Evolutionary conservation across 2,113 vertebrate genomes (phyloP).

Genomic region (Corynorhinus townsendii): DNA sequence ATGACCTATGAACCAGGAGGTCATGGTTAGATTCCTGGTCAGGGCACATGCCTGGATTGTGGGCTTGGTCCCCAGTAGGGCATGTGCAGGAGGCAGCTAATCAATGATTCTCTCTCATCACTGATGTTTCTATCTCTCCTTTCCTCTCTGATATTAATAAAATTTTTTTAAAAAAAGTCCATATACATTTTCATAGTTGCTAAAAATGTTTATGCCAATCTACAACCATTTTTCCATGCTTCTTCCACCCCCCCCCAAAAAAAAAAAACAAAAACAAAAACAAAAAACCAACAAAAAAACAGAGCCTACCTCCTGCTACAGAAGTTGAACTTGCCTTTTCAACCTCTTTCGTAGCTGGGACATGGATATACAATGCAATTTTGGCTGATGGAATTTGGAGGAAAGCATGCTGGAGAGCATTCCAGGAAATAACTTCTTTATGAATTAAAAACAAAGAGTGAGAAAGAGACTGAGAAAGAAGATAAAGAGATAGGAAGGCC

Average conservation of each 20-base stretch:
- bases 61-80: too few species aligned
- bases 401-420: neutral
- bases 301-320: neutral
- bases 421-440: neutral
- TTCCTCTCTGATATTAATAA: too few species aligned
- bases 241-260: neutral
- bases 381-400: neutral
- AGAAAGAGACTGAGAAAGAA: neutral
- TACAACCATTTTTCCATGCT: neutral
- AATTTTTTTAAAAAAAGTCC: too few species aligned
- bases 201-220: neutral
- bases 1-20: too few species aligned
- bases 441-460: neutral
- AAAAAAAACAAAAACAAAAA: too few species aligned
- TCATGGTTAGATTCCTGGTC: too few species aligned
- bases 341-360: neutral
- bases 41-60: too few species aligned
- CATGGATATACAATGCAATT: neutral
- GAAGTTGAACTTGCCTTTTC: neutral
- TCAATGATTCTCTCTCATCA: too few species aligned
- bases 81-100: too few species aligned
- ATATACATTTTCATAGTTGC: neutral
- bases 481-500: neutral
- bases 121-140: too few species aligned
- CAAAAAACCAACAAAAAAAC: neutral